These are phyloP conservation scores for Patella vulgata DNA, from an alignment of 1,140 invertebrate genomes.

Conservation along the genomic window DNA sequence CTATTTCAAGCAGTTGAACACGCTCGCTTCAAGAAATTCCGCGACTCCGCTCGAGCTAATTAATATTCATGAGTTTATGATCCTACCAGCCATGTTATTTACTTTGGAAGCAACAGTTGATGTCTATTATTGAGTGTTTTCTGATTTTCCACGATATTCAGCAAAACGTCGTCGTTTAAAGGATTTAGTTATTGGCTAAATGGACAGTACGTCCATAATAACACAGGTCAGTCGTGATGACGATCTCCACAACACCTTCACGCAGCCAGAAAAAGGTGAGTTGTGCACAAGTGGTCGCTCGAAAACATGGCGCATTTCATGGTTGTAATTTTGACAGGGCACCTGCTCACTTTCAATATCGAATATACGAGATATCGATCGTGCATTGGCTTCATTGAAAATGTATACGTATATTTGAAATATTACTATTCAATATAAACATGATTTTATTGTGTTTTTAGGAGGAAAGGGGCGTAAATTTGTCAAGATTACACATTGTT, in stretches of 20 bases:
- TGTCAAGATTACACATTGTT: no score
- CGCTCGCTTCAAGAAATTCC: no score
- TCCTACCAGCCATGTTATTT: conserved; percentile 30
- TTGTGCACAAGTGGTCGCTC: conserved; percentile 33
- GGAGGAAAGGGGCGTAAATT: no score
- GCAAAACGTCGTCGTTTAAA: conserved; percentile 56
- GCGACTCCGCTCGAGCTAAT: conserved; percentile 33
- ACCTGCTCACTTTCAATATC: no score
- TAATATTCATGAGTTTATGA: conserved; percentile 51
- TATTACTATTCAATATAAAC: no score
- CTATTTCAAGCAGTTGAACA: no score
- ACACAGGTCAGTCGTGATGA: conserved; percentile 96
- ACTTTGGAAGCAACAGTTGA: conserved; percentile 39
- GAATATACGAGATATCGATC: no score
- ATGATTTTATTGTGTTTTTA: no score
- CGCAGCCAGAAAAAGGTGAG: conserved; percentile 88
- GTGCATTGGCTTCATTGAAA: no score
- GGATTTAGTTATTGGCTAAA: conserved; percentile 72
- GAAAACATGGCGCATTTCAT: conserved; percentile 28
- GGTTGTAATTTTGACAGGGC: no score
- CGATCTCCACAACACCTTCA: conserved; percentile 91
- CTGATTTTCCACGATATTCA: conserved; percentile 31
- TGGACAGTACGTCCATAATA: conserved; percentile 98
- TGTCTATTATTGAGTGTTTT: conserved; percentile 36
- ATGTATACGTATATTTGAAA: no score